Evolutionary conservation across 2,888 invertebrate genomes (phyloP).

Genomic region (Mythimna impura): DNA sequence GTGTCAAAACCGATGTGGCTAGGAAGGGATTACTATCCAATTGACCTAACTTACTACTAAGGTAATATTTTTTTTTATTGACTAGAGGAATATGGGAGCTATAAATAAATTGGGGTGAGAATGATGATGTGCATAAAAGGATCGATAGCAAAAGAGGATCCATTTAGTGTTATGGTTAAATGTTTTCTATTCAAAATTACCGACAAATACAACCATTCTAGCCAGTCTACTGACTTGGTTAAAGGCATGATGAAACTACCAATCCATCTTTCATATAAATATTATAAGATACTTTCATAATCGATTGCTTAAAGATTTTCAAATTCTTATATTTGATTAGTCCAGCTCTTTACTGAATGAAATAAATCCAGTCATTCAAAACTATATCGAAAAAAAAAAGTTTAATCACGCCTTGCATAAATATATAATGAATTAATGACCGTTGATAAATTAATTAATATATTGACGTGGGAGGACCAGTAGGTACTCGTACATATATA

Average conservation of each 20-base stretch:
- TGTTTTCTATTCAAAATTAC: background rate
- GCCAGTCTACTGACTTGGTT: background rate
- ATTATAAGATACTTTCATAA: constrained; percentile 1
- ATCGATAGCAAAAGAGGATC: background rate
- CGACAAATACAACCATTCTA: background rate
- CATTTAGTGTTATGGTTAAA: too few relatives aligned
- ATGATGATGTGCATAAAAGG: background rate
- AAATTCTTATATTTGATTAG: background rate
- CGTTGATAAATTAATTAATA: background rate
- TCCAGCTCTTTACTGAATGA: background rate
- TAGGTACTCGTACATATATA: background rate
- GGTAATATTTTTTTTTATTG: background rate
- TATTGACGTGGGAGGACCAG: background rate
- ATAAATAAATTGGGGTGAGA: background rate
- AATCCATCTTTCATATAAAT: background rate
- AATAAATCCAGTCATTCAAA: background rate
- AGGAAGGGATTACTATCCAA: background rate
- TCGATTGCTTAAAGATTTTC: background rate
- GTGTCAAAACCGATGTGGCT: background rate
- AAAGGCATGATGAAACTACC: constrained; percentile 13
- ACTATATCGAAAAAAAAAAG: background rate
- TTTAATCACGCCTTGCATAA: background rate
- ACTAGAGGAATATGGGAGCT: background rate
- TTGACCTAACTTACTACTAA: too few relatives aligned
- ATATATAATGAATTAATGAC: background rate